Conservation (phyloP, 1,140 invertebrate genomes). For the Apis laboriosa region DNA sequence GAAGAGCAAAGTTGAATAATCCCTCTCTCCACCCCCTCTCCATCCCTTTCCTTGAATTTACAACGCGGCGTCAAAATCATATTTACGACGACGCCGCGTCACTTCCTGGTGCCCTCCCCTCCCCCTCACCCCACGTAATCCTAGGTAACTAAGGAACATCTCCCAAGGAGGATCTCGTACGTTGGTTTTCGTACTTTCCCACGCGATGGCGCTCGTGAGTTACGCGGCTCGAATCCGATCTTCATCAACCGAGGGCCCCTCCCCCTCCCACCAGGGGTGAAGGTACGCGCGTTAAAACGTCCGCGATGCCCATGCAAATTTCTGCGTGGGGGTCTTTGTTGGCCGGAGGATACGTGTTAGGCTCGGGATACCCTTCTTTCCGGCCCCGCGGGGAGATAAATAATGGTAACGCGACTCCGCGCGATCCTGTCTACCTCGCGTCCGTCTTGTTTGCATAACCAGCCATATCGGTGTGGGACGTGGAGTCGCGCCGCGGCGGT, state of each 20-base stretch:
- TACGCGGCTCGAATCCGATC: conserved; percentile 58
- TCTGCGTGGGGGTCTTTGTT: conserved; percentile 65
- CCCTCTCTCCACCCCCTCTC: background rate
- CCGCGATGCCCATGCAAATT: conserved; percentile 57
- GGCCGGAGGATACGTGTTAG: conserved; percentile 59
- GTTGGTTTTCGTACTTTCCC: conserved; percentile 29
- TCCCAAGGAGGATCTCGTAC: too few species aligned
- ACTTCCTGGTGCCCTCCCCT: background rate
- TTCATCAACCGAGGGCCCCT: conserved; percentile 57
- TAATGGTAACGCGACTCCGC: conserved; percentile 67
- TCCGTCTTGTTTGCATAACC: conserved; percentile 67
- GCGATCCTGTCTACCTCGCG: conserved; percentile 63
- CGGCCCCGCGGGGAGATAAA: conserved; percentile 58
- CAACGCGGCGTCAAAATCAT: background rate
- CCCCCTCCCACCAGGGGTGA: conserved; percentile 24
- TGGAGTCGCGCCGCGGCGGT: conserved; percentile 7
- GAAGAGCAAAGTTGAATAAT: too few species aligned
- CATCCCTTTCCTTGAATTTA: background rate
- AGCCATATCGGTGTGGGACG: conserved; percentile 55
- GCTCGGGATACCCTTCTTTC: conserved; percentile 50
- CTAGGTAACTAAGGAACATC: too few species aligned
- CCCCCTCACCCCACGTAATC: background rate
- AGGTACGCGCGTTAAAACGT: conserved; percentile 51
- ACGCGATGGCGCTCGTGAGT: conserved; percentile 50
- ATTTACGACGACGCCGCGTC: conserved; percentile 2